Conservation (phyloP, 2,888 invertebrate species). For the Scrobipalpa atriplicella region DNA sequence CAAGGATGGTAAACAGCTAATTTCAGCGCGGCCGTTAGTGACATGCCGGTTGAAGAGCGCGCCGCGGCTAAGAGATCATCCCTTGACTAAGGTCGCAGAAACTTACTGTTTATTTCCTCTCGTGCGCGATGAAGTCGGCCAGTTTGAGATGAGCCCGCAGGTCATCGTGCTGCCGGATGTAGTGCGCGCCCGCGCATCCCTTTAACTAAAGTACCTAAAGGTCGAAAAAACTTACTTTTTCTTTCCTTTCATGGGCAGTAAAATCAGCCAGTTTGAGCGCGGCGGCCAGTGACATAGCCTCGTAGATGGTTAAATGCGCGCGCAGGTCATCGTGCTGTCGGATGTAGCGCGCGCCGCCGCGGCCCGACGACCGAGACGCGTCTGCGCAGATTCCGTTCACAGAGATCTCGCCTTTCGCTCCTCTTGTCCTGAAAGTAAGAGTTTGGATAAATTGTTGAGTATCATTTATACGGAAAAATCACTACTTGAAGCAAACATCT, state of each 20-base stretch:
- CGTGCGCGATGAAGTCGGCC: too few species aligned
- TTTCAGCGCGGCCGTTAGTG: conserved; percentile 91
- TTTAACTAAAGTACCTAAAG: too few species aligned
- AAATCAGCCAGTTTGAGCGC: conserved; percentile 91
- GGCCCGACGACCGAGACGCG: conserved; percentile 86
- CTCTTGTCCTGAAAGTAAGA: conserved; percentile 80
- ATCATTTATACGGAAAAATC: too few species aligned
- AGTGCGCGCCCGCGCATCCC: not conserved
- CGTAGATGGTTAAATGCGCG: conserved; percentile 89
- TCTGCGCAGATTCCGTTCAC: conserved; percentile 85
- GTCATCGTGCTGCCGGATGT: too few species aligned
- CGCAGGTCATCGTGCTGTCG: conserved; percentile 92
- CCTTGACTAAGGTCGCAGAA: too few species aligned
- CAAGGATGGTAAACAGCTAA: conserved; percentile 85
- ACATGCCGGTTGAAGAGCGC: conserved; percentile 91
- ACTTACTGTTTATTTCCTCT: too few species aligned
- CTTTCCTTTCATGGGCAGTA: conserved; percentile 85
- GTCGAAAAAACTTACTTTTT: conserved; percentile 79
- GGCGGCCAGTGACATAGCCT: conserved; percentile 92
- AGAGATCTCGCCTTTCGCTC: conserved; percentile 87
- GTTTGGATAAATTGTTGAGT: too few species aligned
- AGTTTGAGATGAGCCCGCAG: too few species aligned
- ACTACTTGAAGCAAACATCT: too few species aligned
- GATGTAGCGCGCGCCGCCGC: conserved; percentile 91
- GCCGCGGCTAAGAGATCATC: too few species aligned